These are phyloP conservation scores for Isaurus tuberculatus DNA, from an alignment of 92 coral and sea anemone genomes.

Conservation along the genomic window DNA sequence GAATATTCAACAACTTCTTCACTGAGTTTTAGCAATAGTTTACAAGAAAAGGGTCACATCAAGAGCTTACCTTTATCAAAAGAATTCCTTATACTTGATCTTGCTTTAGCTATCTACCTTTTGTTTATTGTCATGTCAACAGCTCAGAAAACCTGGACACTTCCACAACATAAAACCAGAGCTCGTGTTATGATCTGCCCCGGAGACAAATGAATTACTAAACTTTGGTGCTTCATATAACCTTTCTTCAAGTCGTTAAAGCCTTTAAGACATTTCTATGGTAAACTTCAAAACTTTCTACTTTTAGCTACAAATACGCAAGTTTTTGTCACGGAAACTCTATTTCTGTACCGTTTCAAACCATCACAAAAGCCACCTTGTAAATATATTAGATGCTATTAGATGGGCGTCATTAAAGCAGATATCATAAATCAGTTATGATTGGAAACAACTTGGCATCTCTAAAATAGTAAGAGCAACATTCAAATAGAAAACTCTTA, in stretches of 20 bases:
- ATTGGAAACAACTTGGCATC: not conserved
- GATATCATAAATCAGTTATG: not conserved
- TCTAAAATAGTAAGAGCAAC: not conserved
- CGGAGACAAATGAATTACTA: not conserved
- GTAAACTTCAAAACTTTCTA: not conserved
- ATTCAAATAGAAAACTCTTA: not conserved
- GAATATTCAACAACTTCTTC: no score
- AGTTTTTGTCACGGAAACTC: not conserved
- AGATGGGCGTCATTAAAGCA: not conserved
- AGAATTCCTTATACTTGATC: no score
- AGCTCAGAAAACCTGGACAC: no score
- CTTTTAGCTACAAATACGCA: not conserved
- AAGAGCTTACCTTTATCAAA: no score
- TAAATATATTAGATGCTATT: not conserved
- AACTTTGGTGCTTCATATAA: not conserved
- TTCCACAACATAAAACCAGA: not conserved
- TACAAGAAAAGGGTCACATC: no score
- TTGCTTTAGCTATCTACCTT: no score
- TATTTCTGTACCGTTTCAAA: not conserved
- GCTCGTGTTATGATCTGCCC: not conserved
- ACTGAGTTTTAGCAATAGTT: no score
- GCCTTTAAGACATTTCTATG: not conserved
- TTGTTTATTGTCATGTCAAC: no score
- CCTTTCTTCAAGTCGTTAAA: not conserved
- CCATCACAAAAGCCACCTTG: not conserved